Conservation (phyloP, 1,140 invertebrate species). For the Drosophila mayri region DNA sequence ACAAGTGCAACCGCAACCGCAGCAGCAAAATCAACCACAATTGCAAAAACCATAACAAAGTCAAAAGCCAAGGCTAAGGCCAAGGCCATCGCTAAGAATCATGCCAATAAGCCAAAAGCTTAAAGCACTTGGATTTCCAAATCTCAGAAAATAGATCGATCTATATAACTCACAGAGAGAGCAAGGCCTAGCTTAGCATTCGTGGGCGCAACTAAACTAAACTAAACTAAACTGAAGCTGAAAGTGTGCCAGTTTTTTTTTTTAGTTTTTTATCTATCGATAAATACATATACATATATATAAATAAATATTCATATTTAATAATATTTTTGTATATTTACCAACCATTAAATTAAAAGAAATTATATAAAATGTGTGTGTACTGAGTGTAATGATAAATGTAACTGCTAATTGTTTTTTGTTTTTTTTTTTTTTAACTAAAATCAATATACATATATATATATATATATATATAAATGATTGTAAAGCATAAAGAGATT, state of each 20-base stretch:
- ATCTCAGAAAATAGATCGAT: neutral
- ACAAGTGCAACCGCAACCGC: slow-evolving; percentile 27
- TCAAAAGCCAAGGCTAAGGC: slow-evolving; percentile 31
- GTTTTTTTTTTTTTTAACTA: slow-evolving; percentile 38
- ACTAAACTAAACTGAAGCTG: slow-evolving; percentile 51
- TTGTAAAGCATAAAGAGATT: slow-evolving; percentile 20
- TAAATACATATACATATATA: slow-evolving; percentile 11
- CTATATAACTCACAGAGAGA: slow-evolving; percentile 9
- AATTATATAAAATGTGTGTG: slow-evolving; percentile 1
- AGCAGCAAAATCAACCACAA: slow-evolving; percentile 13
- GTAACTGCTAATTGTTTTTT: slow-evolving; percentile 16
- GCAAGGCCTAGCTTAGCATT: slow-evolving; percentile 16
- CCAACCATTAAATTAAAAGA: neutral
- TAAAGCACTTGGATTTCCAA: slow-evolving; percentile 24
- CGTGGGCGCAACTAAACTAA: slow-evolving; percentile 50
- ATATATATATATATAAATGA: slow-evolving; percentile 7
- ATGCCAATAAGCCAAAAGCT: slow-evolving; percentile 44
- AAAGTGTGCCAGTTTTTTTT: slow-evolving; percentile 35
- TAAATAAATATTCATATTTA: neutral
- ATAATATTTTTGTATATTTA: slow-evolving; percentile 36
- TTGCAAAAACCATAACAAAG: slow-evolving; percentile 30
- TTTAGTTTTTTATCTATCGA: slow-evolving; percentile 17
- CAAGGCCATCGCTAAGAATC: slow-evolving; percentile 37
- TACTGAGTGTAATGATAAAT: slow-evolving; percentile 28
- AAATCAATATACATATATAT: slow-evolving; percentile 4